These are phyloP conservation scores for Mormyrus hasselquistii DNA, from an alignment of 2,797 vertebrate species.

Conservation along the genomic window DNA sequence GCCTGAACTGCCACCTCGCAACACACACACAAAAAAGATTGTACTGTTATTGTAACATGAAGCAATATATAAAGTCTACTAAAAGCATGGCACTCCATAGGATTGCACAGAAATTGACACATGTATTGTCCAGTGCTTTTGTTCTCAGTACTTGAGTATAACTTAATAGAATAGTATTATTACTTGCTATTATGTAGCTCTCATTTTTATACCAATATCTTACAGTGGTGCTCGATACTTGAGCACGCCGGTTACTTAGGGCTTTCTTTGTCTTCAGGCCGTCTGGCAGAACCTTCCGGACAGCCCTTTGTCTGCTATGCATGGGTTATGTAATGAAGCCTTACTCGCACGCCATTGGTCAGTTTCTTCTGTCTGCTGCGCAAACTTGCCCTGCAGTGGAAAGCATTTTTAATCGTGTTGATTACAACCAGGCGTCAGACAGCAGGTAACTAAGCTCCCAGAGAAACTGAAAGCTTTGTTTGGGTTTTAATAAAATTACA, in stretches of 20 bases:
- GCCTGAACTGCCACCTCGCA: neutral
- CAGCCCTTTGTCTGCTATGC: neutral
- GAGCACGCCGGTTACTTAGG: neutral
- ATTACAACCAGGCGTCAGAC: neutral
- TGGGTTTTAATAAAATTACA: neutral
- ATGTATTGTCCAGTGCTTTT: neutral
- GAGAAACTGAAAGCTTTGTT: neutral
- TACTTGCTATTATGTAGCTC: neutral
- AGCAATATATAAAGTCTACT: neutral
- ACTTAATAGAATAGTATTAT: neutral
- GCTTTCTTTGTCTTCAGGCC: neutral
- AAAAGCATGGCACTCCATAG: neutral
- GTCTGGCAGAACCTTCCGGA: neutral
- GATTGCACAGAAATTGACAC: neutral
- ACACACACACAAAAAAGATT: neutral
- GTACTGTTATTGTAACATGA: neutral
- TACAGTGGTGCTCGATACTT: neutral
- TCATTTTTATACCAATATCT: neutral
- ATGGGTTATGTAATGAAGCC: neutral
- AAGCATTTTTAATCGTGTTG: neutral
- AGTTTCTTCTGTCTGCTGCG: neutral
- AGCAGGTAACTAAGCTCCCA: neutral
- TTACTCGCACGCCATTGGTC: neutral
- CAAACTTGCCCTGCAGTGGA: neutral
- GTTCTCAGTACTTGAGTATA: neutral